Evolutionary conservation across 1,140 invertebrate genomes (phyloP), one percentile per base, ranked within the genome.

Genomic region (Lepidostoma basale): DNA sequence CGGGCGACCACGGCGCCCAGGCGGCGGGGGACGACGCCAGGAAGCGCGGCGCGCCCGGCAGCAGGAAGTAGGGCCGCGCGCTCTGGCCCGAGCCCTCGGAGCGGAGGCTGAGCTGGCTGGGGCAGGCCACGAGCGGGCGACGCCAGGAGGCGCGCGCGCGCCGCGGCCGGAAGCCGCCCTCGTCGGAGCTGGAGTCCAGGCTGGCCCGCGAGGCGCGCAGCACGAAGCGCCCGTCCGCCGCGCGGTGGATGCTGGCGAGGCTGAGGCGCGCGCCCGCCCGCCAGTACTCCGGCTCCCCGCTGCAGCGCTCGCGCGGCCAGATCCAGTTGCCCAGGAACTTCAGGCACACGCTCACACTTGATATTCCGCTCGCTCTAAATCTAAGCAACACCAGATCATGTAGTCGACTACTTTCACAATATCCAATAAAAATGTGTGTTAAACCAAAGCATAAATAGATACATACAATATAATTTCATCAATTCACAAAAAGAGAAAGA

Each of bases 301-400:
- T 82, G 78, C 88, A 88, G 63, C 88, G 85, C 75, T 88, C 86
- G 73, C 83, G 82, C 72, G 88, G 88, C 88, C 88, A 89, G 74
- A 89, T 85, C 87, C 87, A 89, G 76, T 88, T 88, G 58, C 83
- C 81, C 67, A 88, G 84, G 76, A 89, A 87, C 54, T 81, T 79
- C 72, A 90, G 79, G 74, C 81, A 82, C 72, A 89, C 85, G 79
- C 85, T 91, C 88, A 94, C 83, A 93, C 92, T 90, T 92, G 92
- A 91, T 94, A 94, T 89, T 94, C 92, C 85, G 92, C 92, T 88
- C 91, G 92, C 88, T 89, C 92, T 90, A 92, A 90, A 88, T 92
- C 92, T 94, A 33, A n/a, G n/a, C n/a, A n/a, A n/a, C n/a, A n/a
- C n/a, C n/a, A n/a, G n/a, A n/a, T n/a, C n/a, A n/a, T n/a, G n/a